Evolutionary conservation across 1,140 invertebrate species (phyloP).

Genomic region (Bombus polaris): DNA sequence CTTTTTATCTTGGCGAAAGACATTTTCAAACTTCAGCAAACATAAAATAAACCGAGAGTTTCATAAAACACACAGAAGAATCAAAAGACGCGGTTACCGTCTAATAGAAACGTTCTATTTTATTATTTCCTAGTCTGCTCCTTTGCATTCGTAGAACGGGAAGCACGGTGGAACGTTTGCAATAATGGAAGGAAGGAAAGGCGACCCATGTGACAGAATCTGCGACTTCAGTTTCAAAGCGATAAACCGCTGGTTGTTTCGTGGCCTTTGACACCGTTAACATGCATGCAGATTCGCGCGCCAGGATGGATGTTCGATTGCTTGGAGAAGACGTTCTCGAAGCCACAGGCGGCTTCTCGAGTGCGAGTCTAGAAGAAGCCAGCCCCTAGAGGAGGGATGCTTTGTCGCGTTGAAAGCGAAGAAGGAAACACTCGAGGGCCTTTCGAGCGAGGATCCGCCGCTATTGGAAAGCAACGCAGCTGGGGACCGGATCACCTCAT

Average conservation of each 20-base stretch:
- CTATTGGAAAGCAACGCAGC: slow-evolving; percentile 10
- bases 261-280: slow-evolving; percentile 45
- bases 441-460: slow-evolving; percentile 56
- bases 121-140: accelerated
- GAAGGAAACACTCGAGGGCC: slow-evolving; percentile 61
- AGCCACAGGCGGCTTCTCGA: background rate
- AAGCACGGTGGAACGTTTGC: background rate
- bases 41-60: too few species aligned
- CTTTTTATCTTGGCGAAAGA: too few species aligned
- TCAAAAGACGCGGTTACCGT: too few species aligned
- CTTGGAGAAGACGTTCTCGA: slow-evolving; percentile 11
- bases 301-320: slow-evolving; percentile 1
- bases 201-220: background rate
- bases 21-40: too few species aligned
- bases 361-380: background rate
- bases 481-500: slow-evolving; percentile 59
- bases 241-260: slow-evolving; percentile 47
- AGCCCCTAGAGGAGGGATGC: slow-evolving; percentile 41
- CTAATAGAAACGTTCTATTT: too few species aligned
- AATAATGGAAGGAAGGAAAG: slow-evolving; percentile 36
- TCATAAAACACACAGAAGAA: too few species aligned
- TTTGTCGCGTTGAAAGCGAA: slow-evolving; percentile 58
- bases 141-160: too few species aligned
- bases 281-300: background rate
- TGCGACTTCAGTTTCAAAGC: slow-evolving; percentile 42